Conservation (phyloP, 2,888 invertebrate genomes). For the Trypoxylon attenuatum region DNA sequence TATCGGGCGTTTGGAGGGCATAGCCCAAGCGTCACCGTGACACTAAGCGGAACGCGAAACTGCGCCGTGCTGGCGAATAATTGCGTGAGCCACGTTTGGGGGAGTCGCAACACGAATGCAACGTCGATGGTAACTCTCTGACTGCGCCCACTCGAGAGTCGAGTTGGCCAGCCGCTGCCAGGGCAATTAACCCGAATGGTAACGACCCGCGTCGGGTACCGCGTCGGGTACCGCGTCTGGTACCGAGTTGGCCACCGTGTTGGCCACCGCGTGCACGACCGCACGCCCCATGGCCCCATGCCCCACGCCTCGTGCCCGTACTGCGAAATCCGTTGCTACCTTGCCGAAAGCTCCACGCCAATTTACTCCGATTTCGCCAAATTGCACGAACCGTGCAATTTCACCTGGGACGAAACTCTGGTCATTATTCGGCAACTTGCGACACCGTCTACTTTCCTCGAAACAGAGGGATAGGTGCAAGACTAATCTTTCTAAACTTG, state of each 20-base stretch:
- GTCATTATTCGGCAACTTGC: background rate
- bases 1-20: conserved; percentile 70
- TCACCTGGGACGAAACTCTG: no score
- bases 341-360: conserved; percentile 31
- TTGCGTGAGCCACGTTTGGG: conserved; percentile 57
- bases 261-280: background rate
- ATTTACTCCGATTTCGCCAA: background rate
- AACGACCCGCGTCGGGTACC: conserved; percentile 64
- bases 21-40: conserved; percentile 70
- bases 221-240: conserved; percentile 38
- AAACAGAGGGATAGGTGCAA: no score
- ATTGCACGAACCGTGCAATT: no score
- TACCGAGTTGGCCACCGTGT: no score
- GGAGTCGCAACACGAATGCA: conserved; percentile 52
- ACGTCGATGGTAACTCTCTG: no score
- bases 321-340: conserved; percentile 37
- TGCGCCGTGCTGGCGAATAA: conserved; percentile 54
- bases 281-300: background rate
- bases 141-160: conserved; percentile 52
- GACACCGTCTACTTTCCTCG: no score
- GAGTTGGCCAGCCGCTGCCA: conserved; percentile 54
- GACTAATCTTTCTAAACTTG: no score
- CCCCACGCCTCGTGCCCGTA: no score
- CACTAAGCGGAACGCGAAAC: conserved; percentile 59
- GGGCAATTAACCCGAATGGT: conserved; percentile 69